phyloP scores from a whole-genome alignment of 2,888 invertebrate species.

The Thymelicus sylvestris region DNA sequence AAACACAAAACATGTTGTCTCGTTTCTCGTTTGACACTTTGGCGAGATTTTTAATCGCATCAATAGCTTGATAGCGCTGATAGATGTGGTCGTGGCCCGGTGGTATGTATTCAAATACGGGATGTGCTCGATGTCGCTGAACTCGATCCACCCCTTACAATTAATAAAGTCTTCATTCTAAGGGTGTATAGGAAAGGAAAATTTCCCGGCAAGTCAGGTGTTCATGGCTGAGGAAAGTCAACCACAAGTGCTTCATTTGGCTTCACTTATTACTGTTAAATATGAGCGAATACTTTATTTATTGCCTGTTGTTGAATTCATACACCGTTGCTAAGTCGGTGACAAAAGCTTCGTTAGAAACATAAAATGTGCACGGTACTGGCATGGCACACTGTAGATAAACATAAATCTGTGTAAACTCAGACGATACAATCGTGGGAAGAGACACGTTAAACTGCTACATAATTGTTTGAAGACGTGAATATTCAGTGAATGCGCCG shows the following conservation, averaged over 20 bases:
- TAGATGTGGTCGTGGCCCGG: background rate
- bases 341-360: conserved; percentile 39
- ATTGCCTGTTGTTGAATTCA: background rate
- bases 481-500: conserved; percentile 68
- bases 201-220: too few species aligned
- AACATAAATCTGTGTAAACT: conserved; percentile 68
- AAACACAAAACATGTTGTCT: too few species aligned
- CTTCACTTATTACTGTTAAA: background rate
- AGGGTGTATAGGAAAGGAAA: too few species aligned
- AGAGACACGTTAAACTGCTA: conserved; percentile 68
- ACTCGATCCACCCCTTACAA: too few species aligned
- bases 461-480: conserved; percentile 72
- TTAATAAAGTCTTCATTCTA: too few species aligned
- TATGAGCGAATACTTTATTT: background rate
- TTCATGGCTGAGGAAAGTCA: too few species aligned
- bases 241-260: background rate
- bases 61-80: too few species aligned
- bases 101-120: too few species aligned
- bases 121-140: too few species aligned
- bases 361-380: conserved; percentile 49
- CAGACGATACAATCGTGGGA: conserved; percentile 76
- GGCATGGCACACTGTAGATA: conserved; percentile 53
- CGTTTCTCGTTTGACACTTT: too few species aligned
- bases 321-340: conserved; percentile 14
- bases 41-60: too few species aligned